Conservation (phyloP, 1,140 invertebrate species). For the Tenebrio molitor region DNA sequence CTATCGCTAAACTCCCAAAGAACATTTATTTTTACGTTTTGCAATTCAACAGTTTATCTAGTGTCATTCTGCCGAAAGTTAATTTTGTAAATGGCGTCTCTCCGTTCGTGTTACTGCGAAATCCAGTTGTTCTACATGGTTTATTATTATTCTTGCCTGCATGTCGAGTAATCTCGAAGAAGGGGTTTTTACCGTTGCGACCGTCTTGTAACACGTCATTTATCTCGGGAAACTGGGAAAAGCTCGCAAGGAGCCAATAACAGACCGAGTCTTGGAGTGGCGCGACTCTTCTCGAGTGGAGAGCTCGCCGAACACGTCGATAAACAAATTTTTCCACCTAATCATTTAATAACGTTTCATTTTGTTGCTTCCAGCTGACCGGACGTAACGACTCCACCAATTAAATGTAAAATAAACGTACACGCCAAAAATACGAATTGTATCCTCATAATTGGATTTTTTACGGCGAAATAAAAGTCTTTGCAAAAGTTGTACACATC, state of each 20-base stretch:
- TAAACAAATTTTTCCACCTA: too few relatives aligned
- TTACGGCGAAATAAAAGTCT: conserved; percentile 22
- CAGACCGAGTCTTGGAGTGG: neutral
- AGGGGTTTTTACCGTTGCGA: neutral
- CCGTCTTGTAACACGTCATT: neutral
- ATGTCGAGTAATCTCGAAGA: conserved; percentile 28
- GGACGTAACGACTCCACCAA: neutral
- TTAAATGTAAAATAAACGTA: conserved; percentile 7
- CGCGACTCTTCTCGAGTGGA: too few relatives aligned
- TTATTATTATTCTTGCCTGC: conserved; percentile 27
- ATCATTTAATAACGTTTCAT: too few relatives aligned
- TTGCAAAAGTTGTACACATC: conserved; percentile 26
- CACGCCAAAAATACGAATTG: neutral
- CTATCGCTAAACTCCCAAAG: conserved; percentile 11
- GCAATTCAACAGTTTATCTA: conserved; percentile 40
- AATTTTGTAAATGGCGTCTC: conserved; percentile 36
- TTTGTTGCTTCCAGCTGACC: too few relatives aligned
- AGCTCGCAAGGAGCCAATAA: neutral
- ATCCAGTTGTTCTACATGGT: conserved; percentile 38
- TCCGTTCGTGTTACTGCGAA: conserved; percentile 30
- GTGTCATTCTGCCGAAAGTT: conserved; percentile 17
- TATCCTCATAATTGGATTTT: conserved; percentile 25
- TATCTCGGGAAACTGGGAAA: neutral
- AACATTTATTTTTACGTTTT: conserved; percentile 38
- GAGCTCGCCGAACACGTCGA: too few relatives aligned